Percentiles rank a stretch among this genome's conserved stretches.
These are phyloP conservation scores for Telmatherina bonti DNA, from an alignment of 2,797 vertebrate genomes.

Conservation along the genomic window DNA sequence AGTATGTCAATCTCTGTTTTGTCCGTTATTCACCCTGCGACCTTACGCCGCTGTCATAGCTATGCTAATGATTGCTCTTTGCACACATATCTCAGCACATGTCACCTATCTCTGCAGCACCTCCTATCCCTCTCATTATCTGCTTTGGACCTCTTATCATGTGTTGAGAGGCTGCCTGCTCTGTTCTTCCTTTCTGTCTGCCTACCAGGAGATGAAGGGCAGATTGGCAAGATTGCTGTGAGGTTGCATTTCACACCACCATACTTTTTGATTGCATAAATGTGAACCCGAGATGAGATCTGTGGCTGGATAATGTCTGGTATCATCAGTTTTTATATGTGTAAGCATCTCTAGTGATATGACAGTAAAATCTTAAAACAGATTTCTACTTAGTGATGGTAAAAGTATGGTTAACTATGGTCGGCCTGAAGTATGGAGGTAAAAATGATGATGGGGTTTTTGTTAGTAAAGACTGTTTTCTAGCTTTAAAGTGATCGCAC, in stretches of 20 bases:
- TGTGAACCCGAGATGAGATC: constrained; percentile 46
- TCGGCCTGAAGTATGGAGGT: neutral
- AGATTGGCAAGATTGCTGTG: constrained; percentile 60
- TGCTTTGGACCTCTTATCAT: constrained; percentile 56
- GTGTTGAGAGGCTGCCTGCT: constrained; percentile 38
- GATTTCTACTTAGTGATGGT: neutral
- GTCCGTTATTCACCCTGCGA: neutral
- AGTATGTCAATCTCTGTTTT: neutral
- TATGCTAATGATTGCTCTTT: constrained; percentile 34
- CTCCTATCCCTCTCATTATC: constrained; percentile 64
- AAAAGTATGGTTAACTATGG: neutral
- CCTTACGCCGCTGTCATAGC: constrained; percentile 2
- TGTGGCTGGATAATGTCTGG: constrained; percentile 36
- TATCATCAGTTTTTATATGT: constrained; percentile 7
- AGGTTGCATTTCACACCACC: constrained; percentile 53
- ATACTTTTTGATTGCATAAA: constrained; percentile 47
- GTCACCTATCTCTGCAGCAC: constrained; percentile 51
- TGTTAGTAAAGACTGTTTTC: neutral
- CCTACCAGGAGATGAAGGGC: constrained; percentile 44
- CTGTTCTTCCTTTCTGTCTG: constrained; percentile 29
- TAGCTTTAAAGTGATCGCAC: neutral
- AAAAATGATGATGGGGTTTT: neutral
- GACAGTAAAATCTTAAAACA: constrained; percentile 2
- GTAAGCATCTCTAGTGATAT: constrained; percentile 3
- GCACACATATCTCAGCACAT: constrained; percentile 21